These are phyloP conservation scores for Chiloscyllium plagiosum DNA, from an alignment of 2,113 vertebrate species.

Conservation along the genomic window DNA sequence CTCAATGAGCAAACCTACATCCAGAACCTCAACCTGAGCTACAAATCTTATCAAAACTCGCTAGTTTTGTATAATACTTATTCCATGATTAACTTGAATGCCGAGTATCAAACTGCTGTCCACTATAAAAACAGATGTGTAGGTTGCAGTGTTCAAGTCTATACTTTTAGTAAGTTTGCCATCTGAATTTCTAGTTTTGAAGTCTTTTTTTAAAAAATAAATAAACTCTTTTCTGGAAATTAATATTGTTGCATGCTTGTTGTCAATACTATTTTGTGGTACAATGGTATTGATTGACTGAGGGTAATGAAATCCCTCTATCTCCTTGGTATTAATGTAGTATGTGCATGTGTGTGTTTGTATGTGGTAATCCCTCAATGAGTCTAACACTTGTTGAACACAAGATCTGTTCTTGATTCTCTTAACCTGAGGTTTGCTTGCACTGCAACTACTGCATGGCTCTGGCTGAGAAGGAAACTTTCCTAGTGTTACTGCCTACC, in stretches of 20 bases:
- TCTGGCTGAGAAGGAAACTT: no score
- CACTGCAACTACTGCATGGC: no score
- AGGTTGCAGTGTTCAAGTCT: background rate
- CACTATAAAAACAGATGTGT: constrained; percentile 9
- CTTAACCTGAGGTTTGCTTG: no score
- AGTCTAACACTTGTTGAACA: no score
- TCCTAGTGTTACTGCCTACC: no score
- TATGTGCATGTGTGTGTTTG: no score
- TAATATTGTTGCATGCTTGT: constrained; percentile 11
- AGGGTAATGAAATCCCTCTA: background rate
- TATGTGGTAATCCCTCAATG: no score
- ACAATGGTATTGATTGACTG: background rate
- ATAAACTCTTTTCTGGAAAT: constrained; percentile 16
- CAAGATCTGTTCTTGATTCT: no score
- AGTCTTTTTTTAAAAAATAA: constrained; percentile 19
- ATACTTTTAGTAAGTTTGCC: constrained; percentile 11
- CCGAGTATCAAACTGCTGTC: constrained; percentile 19
- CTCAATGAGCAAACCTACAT: no score
- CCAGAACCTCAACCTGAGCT: no score
- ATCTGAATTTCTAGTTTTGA: constrained; percentile 27
- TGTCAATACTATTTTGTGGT: background rate
- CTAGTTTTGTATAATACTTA: constrained; percentile 21
- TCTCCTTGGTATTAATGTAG: background rate
- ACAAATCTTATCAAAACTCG: no score
- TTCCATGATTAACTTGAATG: constrained; percentile 13